Conservation (phyloP, 2,797 vertebrate genomes). For the Sebastes cheni region DNA sequence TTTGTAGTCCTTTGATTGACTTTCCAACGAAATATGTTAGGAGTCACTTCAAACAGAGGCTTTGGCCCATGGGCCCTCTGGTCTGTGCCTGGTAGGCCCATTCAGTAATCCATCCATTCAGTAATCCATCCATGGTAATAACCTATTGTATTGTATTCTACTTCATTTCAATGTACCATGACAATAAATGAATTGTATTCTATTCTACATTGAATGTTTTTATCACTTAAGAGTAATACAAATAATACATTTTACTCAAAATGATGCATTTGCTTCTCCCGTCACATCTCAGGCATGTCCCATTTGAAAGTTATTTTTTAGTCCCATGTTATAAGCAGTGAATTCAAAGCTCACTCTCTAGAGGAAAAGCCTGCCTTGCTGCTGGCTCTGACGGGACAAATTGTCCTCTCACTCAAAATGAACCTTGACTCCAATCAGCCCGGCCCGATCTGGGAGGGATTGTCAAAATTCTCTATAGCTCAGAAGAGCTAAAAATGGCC, state of each 20-base stretch:
- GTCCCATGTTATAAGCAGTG: neutral
- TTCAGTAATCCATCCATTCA: neutral
- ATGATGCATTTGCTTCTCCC: neutral
- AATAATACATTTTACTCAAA: neutral
- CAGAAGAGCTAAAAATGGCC: slow-evolving; percentile 35
- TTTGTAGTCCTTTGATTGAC: neutral
- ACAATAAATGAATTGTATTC: too few species aligned
- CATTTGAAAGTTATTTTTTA: neutral
- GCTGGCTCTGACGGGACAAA: slow-evolving; percentile 12
- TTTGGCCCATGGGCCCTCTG: too few species aligned
- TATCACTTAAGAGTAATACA: neutral
- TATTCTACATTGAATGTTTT: too few species aligned
- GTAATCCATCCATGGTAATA: neutral
- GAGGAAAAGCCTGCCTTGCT: slow-evolving; percentile 9
- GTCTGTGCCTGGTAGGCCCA: too few species aligned
- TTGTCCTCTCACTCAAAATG: slow-evolving; percentile 29
- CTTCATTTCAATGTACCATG: too few species aligned
- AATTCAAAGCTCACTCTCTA: slow-evolving; percentile 7
- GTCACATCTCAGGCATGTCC: neutral
- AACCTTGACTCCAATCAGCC: slow-evolving; percentile 60
- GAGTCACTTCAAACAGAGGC: neutral
- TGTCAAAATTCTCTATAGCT: slow-evolving; percentile 48
- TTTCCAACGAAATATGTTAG: neutral
- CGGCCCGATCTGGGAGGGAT: slow-evolving; percentile 27
- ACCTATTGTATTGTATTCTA: neutral